Percentiles rank a stretch among this genome's conserved stretches.
phyloP scores from a whole-genome alignment of 2,888 invertebrate genomes.

The Drosophila atripex region DNA sequence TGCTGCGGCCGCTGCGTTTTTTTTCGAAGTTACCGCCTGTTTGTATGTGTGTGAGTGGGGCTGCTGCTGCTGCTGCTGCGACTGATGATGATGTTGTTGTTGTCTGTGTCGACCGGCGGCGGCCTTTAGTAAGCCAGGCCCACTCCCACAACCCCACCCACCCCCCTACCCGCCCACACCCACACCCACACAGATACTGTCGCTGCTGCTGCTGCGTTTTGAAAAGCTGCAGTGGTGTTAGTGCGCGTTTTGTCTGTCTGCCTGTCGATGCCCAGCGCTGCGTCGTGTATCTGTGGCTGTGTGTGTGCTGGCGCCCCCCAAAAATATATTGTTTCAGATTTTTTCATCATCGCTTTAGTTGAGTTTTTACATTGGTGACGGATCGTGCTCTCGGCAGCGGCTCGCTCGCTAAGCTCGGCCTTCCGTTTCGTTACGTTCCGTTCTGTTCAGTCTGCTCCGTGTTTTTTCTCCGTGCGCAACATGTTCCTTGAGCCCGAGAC shows the following conservation, averaged over 20 bases:
- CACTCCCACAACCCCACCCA: constrained; percentile 53
- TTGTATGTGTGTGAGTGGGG: constrained; percentile 46
- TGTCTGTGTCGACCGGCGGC: constrained; percentile 72
- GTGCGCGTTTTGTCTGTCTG: constrained; percentile 78
- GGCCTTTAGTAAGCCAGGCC: constrained; percentile 74
- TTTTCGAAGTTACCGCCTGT: constrained; percentile 55
- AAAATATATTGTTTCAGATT: constrained; percentile 85
- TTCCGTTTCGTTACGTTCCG: constrained; percentile 46
- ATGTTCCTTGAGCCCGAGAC: constrained; percentile 72
- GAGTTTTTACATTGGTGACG: constrained; percentile 85
- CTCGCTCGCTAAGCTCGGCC: constrained; percentile 60
- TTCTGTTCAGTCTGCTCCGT: constrained; percentile 67
- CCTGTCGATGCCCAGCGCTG: constrained; percentile 65
- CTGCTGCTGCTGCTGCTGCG: constrained; percentile 17
- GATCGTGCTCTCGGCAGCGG: constrained; percentile 83
- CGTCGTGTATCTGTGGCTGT: constrained; percentile 49
- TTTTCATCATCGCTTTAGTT: constrained; percentile 84
- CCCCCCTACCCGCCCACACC: constrained; percentile 29
- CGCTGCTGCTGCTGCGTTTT: constrained; percentile 69
- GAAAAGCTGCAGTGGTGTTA: constrained; percentile 66
- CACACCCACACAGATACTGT: constrained; percentile 37
- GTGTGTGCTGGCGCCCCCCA: constrained; percentile 76
- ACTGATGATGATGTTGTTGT: constrained; percentile 52
- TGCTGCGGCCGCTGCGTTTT: constrained; percentile 46
- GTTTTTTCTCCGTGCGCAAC: constrained; percentile 78